Percentiles rank a stretch among this genome's conserved stretches.
phyloP scores from a whole-genome alignment of 2,797 vertebrate genomes.

The Coreius guichenoti region DNA sequence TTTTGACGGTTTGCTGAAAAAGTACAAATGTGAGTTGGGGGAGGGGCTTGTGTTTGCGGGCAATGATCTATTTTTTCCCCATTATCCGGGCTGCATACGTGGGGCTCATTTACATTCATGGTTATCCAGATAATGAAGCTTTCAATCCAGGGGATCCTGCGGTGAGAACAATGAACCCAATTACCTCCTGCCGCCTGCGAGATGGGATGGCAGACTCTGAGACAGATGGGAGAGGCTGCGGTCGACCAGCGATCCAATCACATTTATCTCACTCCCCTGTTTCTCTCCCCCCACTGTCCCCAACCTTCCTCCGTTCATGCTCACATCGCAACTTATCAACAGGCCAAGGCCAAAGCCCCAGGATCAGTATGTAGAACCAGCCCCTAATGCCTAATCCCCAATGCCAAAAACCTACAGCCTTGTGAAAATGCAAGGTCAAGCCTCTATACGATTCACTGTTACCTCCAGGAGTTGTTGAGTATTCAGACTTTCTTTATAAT shows the following conservation, averaged over 20 bases:
- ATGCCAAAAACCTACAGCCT: constrained; percentile 54
- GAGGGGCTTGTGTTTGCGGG: constrained; percentile 68
- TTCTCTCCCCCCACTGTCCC: constrained; percentile 31
- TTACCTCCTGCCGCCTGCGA: constrained; percentile 86
- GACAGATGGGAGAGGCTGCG: constrained; percentile 86
- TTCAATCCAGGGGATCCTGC: constrained; percentile 86
- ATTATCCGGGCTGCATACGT: constrained; percentile 80
- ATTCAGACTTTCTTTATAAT: neutral
- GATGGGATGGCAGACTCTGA: constrained; percentile 86
- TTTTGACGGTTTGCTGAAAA: constrained; percentile 58
- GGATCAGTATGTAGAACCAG: constrained; percentile 75
- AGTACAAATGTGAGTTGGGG: constrained; percentile 60
- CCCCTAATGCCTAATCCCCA: constrained; percentile 37
- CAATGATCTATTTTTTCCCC: constrained; percentile 83
- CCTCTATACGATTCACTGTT: constrained; percentile 10
- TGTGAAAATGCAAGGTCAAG: constrained; percentile 26
- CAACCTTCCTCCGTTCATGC: constrained; percentile 67
- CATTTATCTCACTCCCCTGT: constrained; percentile 81
- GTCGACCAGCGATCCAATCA: constrained; percentile 85
- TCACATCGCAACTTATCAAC: constrained; percentile 82
- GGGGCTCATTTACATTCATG: constrained; percentile 87
- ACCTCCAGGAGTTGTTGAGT: neutral
- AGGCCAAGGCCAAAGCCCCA: constrained; percentile 75
- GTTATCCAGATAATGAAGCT: constrained; percentile 90
- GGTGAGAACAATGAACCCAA: constrained; percentile 89